Base-by-base conservation (phyloP, 2,888 invertebrate genomes). In the Xestia sexstrigata region DNA sequence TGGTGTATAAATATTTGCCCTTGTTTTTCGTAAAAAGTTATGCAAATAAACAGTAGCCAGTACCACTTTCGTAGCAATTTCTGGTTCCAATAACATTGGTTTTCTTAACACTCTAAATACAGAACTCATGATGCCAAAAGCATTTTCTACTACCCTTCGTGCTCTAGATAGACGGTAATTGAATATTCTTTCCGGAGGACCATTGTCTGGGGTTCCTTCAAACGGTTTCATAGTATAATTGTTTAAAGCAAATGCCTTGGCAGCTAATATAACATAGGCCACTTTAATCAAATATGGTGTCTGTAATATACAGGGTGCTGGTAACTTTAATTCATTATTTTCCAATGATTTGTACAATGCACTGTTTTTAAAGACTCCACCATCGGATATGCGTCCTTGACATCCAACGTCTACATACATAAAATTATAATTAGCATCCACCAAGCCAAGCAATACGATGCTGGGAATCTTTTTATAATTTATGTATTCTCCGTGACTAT, bases 341-440 rank as follows among this genome's bases (percentile, higher is more conserved):
- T 62, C 62, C 62, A 62, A 62, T 62, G 62, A 62, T 62, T 62
- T 62, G 20, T 78, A 76, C 60, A 85, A 78, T 72, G 60, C 42
- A 60, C 74, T 81, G 45, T 81, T 81, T 79, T 79, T 70, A 79
- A 81, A 81, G 42, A 85, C 82, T 39, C 82, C 83, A 63, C 85
- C 83, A 81, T 85, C 85, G 42, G 82, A 82, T 65, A 86, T 81
- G 45, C 86, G 76, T 49, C 84, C 84, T 74, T 84, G 70, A 65
- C 76, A 66, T 39, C 82, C 86, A 76, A 92, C 89, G 78, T 84
- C 74, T 68, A 83, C 78, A 72, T 82, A 90, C n/a, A 87, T 83
- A 84, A 91, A 92, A 71, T 89, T 87, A 81, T 92, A 93, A 77
- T 93, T 81, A 49, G 92, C 92, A 87, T 93, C 92, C 15, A 89